These are phyloP conservation scores for Daphoenositta chrysoptera DNA, from an alignment of 2,113 vertebrate genomes.

Conservation along the genomic window DNA sequence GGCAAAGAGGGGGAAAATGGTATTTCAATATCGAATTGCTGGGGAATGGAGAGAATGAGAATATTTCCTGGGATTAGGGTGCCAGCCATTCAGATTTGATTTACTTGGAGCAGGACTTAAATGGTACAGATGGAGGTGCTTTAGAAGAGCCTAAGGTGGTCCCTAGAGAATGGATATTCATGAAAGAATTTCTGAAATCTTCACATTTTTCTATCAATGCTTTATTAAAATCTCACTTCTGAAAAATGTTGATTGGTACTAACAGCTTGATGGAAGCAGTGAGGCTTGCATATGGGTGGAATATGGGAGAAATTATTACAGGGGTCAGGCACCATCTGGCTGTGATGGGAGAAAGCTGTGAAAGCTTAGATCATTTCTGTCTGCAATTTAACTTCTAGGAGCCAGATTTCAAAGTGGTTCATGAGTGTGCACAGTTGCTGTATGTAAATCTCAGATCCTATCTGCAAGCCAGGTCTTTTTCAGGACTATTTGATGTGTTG, in stretches of 20 bases:
- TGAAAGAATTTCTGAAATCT: not conserved
- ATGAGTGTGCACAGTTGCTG: not conserved
- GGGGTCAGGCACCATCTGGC: conserved; percentile 48
- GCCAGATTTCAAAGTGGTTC: conserved; percentile 23
- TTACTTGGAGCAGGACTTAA: not conserved
- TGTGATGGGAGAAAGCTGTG: not conserved
- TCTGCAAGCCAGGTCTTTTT: not conserved
- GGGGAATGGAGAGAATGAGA: not conserved
- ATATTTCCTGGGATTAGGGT: not conserved
- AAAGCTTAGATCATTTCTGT: conserved; percentile 18
- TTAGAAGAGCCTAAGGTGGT: not conserved
- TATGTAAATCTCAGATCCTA: not conserved
- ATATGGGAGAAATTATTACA: conserved; percentile 36
- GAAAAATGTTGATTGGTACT: not conserved
- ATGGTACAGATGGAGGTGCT: conserved; percentile 6
- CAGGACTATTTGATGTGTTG: not conserved
- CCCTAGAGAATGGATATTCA: not conserved
- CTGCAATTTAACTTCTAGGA: conserved; percentile 14
- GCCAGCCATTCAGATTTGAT: not conserved
- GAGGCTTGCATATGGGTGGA: conserved; percentile 32
- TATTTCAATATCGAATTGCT: not conserved
- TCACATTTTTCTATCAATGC: not conserved
- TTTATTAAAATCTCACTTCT: conserved; percentile 33
- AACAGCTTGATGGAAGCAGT: conserved; percentile 25
- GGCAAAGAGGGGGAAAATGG: not conserved